Evolutionary conservation across 2,113 vertebrate species (phyloP), one percentile per base, ranked within the genome.

Genomic region (Danionella cerebrum): DNA sequence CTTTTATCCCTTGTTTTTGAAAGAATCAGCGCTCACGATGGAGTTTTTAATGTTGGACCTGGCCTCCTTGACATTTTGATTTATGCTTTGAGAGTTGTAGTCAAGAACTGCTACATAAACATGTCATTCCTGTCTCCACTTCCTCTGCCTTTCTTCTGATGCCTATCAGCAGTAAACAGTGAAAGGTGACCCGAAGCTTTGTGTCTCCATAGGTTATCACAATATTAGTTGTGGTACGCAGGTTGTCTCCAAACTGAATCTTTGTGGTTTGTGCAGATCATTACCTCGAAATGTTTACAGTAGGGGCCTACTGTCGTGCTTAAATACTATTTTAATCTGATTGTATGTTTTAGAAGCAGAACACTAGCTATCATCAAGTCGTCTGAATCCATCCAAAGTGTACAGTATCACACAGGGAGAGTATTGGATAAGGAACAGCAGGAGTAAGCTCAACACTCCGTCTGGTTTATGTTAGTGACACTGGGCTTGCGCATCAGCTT

Each of bases 51-150:
- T 27, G 22, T 52, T 21, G 57, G 39, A 57, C 39, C 13, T 48
- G 14, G 33, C 7, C 57, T 54, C 44, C 68, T 39, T 57, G 66
- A 71, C 72, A 50, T 33, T 24, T 22, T 75, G 72, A 78, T 79
- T 78, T 79, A 76, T 73, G 78, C 53, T 71, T 29, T 29, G 29
- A 55, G 62, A 35, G 44, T 64, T 45, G 44, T 65, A 65, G 45
- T 65, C 55, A 63, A 72, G 73, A 63, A 39, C 70, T 57, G 14
- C 64, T 76, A 57, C 63, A 55, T 77, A 81, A 76, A 76, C 67
- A 78, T 60, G 59, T 64, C 52, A 65, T 58, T 67, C 55, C 47
- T 65, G 35, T 58, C 38, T 36, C 50, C 38, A 48, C 45, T 48
- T 67, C 33, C 47, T 47, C 44, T 67, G 38, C 44, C 66, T 54